phyloP scores from a whole-genome alignment of 1,140 invertebrate genomes.

The Drosophila asahinai region DNA sequence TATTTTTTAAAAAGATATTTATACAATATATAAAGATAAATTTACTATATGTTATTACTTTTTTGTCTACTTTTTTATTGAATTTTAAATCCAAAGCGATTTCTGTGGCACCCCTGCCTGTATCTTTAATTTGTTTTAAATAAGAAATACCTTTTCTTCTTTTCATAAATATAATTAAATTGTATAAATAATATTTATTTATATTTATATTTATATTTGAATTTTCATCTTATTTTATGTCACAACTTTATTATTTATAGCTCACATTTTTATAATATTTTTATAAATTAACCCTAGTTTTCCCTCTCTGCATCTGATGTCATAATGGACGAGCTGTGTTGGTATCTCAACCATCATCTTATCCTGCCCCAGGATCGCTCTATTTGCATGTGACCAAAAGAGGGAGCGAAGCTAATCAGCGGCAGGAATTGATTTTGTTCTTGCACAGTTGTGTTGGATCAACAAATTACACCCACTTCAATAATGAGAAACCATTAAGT shows the following conservation, averaged over 20 bases:
- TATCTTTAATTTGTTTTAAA: too few relatives aligned
- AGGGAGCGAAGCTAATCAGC: constrained; percentile 33
- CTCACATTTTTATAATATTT: too few relatives aligned
- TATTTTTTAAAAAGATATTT: neutral
- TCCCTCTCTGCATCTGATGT: constrained; percentile 9
- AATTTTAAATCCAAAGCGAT: too few relatives aligned
- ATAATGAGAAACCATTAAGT: constrained; percentile 70
- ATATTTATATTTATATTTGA: too few relatives aligned
- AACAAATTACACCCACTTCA: constrained; percentile 45
- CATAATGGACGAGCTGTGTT: constrained; percentile 6
- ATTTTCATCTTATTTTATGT: neutral
- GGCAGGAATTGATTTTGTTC: constrained; percentile 36
- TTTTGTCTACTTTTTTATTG: too few relatives aligned
- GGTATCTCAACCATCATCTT: constrained; percentile 21
- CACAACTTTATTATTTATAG: too few relatives aligned
- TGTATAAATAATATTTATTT: too few relatives aligned
- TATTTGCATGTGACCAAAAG: constrained; percentile 26
- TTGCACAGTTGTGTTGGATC: constrained; percentile 25
- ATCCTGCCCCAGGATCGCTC: constrained; percentile 16
- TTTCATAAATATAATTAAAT: too few relatives aligned
- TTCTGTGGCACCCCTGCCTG: too few relatives aligned
- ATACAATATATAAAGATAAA: too few relatives aligned
- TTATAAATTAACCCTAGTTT: neutral
- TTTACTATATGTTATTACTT: too few relatives aligned
- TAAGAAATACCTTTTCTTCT: too few relatives aligned